These are phyloP conservation scores for Lottia gigantea DNA, from an alignment of 2,888 invertebrate species.

Conservation along the genomic window DNA sequence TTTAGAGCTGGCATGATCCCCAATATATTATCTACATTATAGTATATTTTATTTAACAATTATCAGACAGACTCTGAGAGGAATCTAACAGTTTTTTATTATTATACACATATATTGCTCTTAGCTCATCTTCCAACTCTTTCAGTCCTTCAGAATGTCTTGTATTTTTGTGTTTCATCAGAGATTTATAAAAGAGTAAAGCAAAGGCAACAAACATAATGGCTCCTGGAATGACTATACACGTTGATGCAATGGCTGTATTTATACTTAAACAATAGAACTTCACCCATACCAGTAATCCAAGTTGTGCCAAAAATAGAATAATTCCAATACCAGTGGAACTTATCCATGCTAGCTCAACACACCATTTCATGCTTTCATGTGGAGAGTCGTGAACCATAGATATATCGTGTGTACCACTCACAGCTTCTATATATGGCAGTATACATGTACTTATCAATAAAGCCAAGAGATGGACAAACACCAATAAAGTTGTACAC, in stretches of 20 bases:
- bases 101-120: too few species aligned
- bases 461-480: slow-evolving; percentile 92
- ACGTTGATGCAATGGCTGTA: slow-evolving; percentile 81
- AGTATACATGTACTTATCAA: slow-evolving; percentile 97
- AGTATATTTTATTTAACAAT: too few species aligned
- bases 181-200: slow-evolving; percentile 89
- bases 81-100: too few species aligned
- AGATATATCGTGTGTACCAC: slow-evolving; percentile 73
- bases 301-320: slow-evolving; percentile 90
- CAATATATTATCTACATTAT: too few species aligned
- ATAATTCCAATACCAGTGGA: slow-evolving; percentile 88
- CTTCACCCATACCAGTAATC: slow-evolving; percentile 93
- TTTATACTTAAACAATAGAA: slow-evolving; percentile 77
- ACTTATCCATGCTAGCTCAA: slow-evolving; percentile 86
- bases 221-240: slow-evolving; percentile 78
- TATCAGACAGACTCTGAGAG: too few species aligned
- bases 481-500: slow-evolving; percentile 90
- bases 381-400: slow-evolving; percentile 69
- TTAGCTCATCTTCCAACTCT: slow-evolving; percentile 44
- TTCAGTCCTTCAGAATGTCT: slow-evolving; percentile 54
- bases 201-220: slow-evolving; percentile 90
- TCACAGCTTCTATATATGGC: slow-evolving; percentile 93
- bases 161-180: slow-evolving; percentile 82
- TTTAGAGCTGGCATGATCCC: too few species aligned
- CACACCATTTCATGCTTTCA: slow-evolving; percentile 71